Base-by-base conservation (phyloP, 2,888 invertebrate genomes). In the Dioctria rufipes region DNA sequence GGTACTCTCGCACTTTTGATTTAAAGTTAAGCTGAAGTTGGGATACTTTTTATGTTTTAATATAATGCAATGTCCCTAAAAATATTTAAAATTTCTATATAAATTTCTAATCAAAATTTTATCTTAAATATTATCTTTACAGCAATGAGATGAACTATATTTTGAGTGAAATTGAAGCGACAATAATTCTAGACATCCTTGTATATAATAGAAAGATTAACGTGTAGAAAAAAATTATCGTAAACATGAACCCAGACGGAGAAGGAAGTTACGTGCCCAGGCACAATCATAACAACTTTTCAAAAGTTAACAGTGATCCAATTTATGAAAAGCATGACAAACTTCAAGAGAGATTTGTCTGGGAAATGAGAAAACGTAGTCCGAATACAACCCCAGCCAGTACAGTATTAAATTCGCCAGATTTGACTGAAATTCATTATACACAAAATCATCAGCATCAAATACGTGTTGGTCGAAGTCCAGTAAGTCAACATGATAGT, bases 301-400 rank as follows among this genome's bases (percentile, higher is more conserved):
- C 80, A 40, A 81, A 80, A 78, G 9, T 37, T 8, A 80, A 61
- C 9, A 82, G 73, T 65, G 80, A 82, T 25, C 51, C 51, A 5
- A 51, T 60, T 25, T 66, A 65, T 13, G 80, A 82, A 13, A 80
- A 80, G 42, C 71, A 77, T 11, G 78, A 80, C n/a, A 82, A 80
- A 51, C 85, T 84, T 5, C 86, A 88, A 81, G 89, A 89, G 80
- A 87, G 88, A 11, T 88, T 88, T 83, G 88, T 89, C 3, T 89
- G 89, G 89, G 89, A 89, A 84, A 88, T 89, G 87, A 86, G 88
- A 61, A 85, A 86, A 43, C 87, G 88, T 58, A 89, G 88, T 80
- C 88, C 89, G 11, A 88, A 88, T 81, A 87, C 86, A 42, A 89
- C 89, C n/a, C 88, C 89, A 58, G 88, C 88, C 46, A 88, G 88